Percentiles rank a stretch among this genome's conserved stretches.
These are phyloP conservation scores for Archaeoteleia sp. DNA, from an alignment of 2,888 invertebrate genomes.

Conservation along the genomic window DNA sequence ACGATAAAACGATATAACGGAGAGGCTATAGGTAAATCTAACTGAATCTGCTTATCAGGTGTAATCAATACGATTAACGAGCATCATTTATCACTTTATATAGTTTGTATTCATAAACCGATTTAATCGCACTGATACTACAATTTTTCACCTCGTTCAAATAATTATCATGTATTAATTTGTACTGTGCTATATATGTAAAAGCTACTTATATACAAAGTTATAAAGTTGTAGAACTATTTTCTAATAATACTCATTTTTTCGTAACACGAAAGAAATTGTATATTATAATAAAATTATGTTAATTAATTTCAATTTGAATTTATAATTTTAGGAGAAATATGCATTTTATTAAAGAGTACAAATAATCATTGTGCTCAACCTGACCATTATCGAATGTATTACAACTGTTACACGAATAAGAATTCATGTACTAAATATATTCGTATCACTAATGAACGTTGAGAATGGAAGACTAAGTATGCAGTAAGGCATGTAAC, in stretches of 20 bases:
- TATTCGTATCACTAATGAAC: conserved; percentile 10
- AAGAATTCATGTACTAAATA: conserved; percentile 7
- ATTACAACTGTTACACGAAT: conserved; percentile 8
- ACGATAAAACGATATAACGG: conserved; percentile 18
- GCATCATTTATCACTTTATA: conserved; percentile 29
- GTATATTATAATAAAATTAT: too few relatives aligned
- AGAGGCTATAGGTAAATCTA: conserved; percentile 23
- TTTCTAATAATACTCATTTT: too few relatives aligned
- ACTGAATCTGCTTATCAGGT: conserved; percentile 19
- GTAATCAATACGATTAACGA: conserved; percentile 7
- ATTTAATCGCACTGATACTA: not conserved
- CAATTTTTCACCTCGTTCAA: conserved; percentile 16
- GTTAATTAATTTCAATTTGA: too few relatives aligned
- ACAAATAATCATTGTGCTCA: too few relatives aligned
- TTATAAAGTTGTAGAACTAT: too few relatives aligned
- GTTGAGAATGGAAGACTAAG: conserved; percentile 4
- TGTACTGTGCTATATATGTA: too few relatives aligned
- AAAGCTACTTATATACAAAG: too few relatives aligned
- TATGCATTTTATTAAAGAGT: too few relatives aligned
- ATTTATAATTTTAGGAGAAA: too few relatives aligned
- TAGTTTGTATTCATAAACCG: conserved; percentile 10
- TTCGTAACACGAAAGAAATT: too few relatives aligned
- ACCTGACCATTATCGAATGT: conserved; percentile 8
- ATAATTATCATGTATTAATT: not conserved
- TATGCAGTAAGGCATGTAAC: conserved; percentile 9